Percentiles rank a stretch among this genome's conserved stretches.
Evolutionary conservation across 2,797 vertebrate species (phyloP).

Genomic region (Sebastes hopkinsi): DNA sequence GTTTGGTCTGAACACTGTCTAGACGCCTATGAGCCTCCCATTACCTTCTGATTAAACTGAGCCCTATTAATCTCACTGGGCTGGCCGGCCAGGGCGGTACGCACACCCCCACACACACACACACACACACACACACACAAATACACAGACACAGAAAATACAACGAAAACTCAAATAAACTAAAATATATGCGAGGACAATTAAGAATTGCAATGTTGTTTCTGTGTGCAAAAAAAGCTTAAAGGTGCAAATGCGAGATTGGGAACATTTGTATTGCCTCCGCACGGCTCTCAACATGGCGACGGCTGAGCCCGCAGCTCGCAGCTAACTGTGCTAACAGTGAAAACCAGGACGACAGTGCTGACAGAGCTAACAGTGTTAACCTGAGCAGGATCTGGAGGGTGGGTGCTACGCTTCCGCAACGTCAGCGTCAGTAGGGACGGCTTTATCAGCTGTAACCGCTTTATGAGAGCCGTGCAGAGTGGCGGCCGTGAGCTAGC

Average conservation of each 20-base stretch:
- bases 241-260: too few relatives aligned
- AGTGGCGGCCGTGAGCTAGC: too few relatives aligned
- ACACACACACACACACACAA: neutral
- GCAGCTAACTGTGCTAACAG: too few relatives aligned
- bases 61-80: slow-evolving; percentile 60
- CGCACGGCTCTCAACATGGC: too few relatives aligned
- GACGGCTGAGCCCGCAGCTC: too few relatives aligned
- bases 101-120: neutral
- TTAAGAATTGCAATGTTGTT: neutral
- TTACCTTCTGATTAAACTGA: slow-evolving; percentile 65
- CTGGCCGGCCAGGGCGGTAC: neutral
- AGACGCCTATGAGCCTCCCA: slow-evolving; percentile 68
- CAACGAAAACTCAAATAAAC: neutral
- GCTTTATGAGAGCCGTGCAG: too few relatives aligned
- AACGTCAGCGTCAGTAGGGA: too few relatives aligned
- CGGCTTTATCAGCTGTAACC: too few relatives aligned
- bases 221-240: neutral
- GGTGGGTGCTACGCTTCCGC: fast-evolving
- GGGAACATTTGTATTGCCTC: too few relatives aligned
- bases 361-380: too few relatives aligned
- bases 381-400: too few relatives aligned
- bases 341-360: too few relatives aligned
- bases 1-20: slow-evolving; percentile 70
- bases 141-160: neutral
- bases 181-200: neutral